Evolutionary conservation across 2,113 vertebrate species (phyloP).

Genomic region (Henicopernis longicauda): DNA sequence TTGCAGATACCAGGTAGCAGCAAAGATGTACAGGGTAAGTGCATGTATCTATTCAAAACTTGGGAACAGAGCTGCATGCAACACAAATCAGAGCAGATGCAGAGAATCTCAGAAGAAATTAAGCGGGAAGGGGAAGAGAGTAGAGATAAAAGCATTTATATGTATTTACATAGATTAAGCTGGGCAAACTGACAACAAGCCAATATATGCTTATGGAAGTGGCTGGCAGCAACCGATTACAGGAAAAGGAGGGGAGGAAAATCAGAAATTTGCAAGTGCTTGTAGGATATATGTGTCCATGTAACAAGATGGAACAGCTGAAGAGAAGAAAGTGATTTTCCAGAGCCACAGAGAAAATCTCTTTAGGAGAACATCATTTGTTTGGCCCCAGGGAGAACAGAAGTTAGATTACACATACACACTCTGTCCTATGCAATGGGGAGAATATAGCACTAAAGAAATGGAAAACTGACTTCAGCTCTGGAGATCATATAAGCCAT

Average conservation of each 20-base stretch:
- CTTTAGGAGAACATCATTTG: background rate
- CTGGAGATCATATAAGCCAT: background rate
- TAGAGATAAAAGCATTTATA: slow-evolving; percentile 18
- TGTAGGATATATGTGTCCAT: background rate
- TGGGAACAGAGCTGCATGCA: background rate
- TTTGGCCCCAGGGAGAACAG: background rate
- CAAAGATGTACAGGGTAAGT: background rate
- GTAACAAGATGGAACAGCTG: background rate
- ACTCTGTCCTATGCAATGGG: background rate
- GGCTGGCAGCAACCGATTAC: background rate
- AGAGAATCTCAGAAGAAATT: background rate
- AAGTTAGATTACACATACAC: background rate
- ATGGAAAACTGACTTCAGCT: background rate
- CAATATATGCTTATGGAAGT: background rate
- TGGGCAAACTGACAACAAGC: background rate
- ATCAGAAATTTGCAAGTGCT: background rate
- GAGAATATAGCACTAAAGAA: background rate
- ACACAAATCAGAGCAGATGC: background rate
- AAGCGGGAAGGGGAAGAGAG: background rate
- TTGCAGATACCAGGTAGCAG: background rate
- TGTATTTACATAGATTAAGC: slow-evolving; percentile 31
- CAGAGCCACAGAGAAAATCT: background rate
- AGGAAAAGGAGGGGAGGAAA: background rate
- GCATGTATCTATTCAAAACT: background rate
- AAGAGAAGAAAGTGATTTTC: background rate